Conservation (phyloP, 1,140 invertebrate species). For the Neodiprion lecontei region DNA sequence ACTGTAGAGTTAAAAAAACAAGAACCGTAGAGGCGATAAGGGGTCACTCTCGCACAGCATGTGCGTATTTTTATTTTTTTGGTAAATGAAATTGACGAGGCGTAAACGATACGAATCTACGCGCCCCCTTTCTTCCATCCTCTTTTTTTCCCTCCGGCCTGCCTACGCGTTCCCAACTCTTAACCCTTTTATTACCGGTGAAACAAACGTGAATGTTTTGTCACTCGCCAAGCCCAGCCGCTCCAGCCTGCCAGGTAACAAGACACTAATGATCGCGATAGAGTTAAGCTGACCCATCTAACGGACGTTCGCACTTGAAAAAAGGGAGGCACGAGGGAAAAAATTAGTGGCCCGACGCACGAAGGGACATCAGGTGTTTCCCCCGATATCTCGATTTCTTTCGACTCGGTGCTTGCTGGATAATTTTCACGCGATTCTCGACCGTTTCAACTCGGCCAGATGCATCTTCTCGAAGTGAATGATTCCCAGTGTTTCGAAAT, state of each 20-base stretch:
- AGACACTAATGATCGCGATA: not conserved
- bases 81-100: slow-evolving; percentile 19
- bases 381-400: not conserved
- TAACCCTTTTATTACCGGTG: slow-evolving; percentile 8
- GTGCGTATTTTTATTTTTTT: slow-evolving; percentile 14
- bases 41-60: slow-evolving; percentile 16
- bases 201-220: not conserved
- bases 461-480: too few relatives aligned
- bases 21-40: not conserved
- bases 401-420: not conserved
- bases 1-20: slow-evolving; percentile 15
- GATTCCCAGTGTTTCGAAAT: too few relatives aligned
- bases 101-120: slow-evolving; percentile 15
- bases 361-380: not conserved
- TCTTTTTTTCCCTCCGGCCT: slow-evolving; percentile 28
- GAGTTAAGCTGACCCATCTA: not conserved
- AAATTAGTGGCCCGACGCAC: not conserved
- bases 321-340: not conserved
- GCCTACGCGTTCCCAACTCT: not conserved
- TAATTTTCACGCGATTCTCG: not conserved
- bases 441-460: not conserved
- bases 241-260: not conserved
- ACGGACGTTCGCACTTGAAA: not conserved
- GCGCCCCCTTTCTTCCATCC: slow-evolving; percentile 19
- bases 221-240: not conserved